phyloP scores from a whole-genome alignment of 2,888 invertebrate species.

The Ethmia dodecea region DNA sequence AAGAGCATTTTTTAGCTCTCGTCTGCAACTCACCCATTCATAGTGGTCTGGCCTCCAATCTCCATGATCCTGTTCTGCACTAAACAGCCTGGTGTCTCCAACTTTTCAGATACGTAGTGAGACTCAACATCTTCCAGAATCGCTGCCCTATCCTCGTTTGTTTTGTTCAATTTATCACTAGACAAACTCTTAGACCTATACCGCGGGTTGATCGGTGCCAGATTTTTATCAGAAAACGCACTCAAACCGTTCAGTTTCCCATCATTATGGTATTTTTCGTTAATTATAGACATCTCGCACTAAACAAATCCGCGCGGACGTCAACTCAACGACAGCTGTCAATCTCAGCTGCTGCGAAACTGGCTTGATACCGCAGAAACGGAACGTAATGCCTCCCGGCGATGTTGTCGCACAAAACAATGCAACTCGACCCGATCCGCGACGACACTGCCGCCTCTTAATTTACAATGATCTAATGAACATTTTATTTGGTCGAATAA shows the following conservation, averaged over 20 bases:
- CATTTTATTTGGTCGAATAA: constrained; percentile 31
- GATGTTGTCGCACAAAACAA: constrained; percentile 49
- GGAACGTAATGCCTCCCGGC: constrained; percentile 48
- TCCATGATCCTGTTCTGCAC: constrained; percentile 50
- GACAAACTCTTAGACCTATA: constrained; percentile 69
- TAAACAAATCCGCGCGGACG: constrained; percentile 42
- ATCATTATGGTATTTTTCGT: constrained; percentile 58
- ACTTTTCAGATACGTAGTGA: constrained; percentile 54
- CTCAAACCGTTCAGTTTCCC: constrained; percentile 60
- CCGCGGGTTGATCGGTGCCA: constrained; percentile 52
- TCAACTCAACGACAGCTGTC: constrained; percentile 50
- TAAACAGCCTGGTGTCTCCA: constrained; percentile 66
- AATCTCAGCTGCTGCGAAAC: constrained; percentile 54
- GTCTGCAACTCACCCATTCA: constrained; percentile 9
- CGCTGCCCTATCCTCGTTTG: constrained; percentile 62
- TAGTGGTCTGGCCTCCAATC: constrained; percentile 29
- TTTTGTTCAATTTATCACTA: constrained; percentile 69
- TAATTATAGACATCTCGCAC: constrained; percentile 63
- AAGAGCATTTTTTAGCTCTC: too few relatives aligned
- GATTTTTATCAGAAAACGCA: constrained; percentile 58
- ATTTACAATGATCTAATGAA: constrained; percentile 18
- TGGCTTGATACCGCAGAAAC: constrained; percentile 44
- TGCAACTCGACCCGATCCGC: constrained; percentile 39
- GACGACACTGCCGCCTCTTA: constrained; percentile 31
- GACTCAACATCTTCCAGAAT: constrained; percentile 66